Conservation (phyloP, 2,888 invertebrate genomes). For the Phyllotreta cruciferae region DNA sequence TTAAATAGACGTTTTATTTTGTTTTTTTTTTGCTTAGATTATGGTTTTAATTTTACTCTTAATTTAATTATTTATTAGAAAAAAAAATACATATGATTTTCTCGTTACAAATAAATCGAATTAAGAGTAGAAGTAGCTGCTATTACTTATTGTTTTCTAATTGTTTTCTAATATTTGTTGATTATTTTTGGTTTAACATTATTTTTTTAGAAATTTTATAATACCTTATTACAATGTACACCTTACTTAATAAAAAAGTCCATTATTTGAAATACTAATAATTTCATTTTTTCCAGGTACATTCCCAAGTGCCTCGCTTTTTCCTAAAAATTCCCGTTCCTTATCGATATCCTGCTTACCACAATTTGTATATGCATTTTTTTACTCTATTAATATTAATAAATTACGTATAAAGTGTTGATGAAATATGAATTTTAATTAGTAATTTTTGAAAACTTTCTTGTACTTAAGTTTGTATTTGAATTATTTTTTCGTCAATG, state of each 20-base stretch:
- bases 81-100: too few relatives aligned
- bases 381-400: background rate
- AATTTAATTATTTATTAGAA: too few relatives aligned
- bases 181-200: slow-evolving; percentile 16
- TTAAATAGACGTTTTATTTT: too few relatives aligned
- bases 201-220: slow-evolving; percentile 25
- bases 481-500: slow-evolving; percentile 18
- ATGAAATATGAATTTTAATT: too few relatives aligned
- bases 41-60: too few relatives aligned
- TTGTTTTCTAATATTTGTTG: slow-evolving; percentile 12
- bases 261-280: slow-evolving; percentile 24
- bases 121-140: too few relatives aligned
- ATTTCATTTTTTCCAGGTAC: slow-evolving; percentile 51
- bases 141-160: background rate
- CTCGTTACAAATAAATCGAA: too few relatives aligned
- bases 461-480: background rate
- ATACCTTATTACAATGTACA: slow-evolving; percentile 10
- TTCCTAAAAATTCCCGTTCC: slow-evolving; percentile 40
- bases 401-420: background rate
- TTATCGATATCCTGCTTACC: background rate
- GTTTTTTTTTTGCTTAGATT: too few relatives aligned
- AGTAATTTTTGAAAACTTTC: too few relatives aligned
- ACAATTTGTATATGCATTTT: background rate
- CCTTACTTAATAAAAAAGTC: slow-evolving; percentile 22
- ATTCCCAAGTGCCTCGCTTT: slow-evolving; percentile 54